Percentiles rank a stretch among this genome's conserved stretches.
These are phyloP conservation scores for Mystacornis crossleyi DNA, from an alignment of 2,113 vertebrate genomes.

Conservation along the genomic window DNA sequence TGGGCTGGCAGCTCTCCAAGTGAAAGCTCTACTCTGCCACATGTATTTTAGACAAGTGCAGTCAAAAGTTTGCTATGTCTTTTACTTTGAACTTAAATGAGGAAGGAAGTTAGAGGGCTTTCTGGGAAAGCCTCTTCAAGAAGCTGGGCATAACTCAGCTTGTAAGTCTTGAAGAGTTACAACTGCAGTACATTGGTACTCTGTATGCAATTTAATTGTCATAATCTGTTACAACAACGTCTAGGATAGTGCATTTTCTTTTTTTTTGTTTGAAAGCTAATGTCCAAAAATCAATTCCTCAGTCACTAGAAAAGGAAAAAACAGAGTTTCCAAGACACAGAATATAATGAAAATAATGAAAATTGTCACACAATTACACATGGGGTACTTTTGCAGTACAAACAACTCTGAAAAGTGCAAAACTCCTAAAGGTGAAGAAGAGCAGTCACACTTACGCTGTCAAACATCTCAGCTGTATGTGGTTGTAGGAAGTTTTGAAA, in stretches of 20 bases:
- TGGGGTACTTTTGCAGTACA: background rate
- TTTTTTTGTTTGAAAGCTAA: background rate
- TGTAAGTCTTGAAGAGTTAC: background rate
- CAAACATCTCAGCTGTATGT: background rate
- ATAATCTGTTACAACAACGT: background rate
- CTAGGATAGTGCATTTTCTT: background rate
- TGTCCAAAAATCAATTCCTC: background rate
- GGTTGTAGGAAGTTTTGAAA: background rate
- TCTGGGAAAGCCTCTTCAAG: background rate
- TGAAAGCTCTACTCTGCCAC: background rate
- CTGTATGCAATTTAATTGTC: background rate
- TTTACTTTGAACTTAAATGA: background rate
- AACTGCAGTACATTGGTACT: background rate
- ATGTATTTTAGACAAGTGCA: background rate
- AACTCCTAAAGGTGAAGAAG: background rate
- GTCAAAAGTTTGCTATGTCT: background rate
- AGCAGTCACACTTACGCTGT: background rate
- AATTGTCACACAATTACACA: background rate
- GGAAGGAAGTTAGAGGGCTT: background rate
- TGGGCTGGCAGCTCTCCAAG: background rate
- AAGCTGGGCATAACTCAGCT: background rate
- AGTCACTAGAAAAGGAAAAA: background rate
- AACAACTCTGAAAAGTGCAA: background rate
- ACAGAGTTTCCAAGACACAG: background rate
- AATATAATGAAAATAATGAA: background rate